These are phyloP conservation scores for Uropetala carovei DNA, from an alignment of 2,888 invertebrate genomes.

Conservation along the genomic window DNA sequence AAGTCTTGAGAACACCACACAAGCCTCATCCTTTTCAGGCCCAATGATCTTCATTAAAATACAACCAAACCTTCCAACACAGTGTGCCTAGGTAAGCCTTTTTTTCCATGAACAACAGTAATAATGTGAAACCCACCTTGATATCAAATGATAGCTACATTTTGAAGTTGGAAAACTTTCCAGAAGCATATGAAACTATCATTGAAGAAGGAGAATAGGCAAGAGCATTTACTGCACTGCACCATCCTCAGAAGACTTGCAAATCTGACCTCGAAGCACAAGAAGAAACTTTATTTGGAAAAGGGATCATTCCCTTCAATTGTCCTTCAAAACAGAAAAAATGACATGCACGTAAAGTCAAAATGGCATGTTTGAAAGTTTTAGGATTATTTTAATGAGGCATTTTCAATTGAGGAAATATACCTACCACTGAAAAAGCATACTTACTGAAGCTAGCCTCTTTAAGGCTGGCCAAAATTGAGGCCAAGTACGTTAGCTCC, in stretches of 20 bases:
- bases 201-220: constrained; percentile 44
- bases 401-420: constrained; percentile 57
- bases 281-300: constrained; percentile 10
- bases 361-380: constrained; percentile 56
- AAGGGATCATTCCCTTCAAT: constrained; percentile 15
- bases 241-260: constrained; percentile 46
- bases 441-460: constrained; percentile 63
- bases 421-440: constrained; percentile 61
- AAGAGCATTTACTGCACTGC: constrained; percentile 41
- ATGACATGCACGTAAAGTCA: constrained; percentile 61
- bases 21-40: not conserved
- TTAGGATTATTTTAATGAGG: constrained; percentile 50
- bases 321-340: constrained; percentile 57
- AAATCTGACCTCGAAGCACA: constrained; percentile 39
- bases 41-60: not conserved
- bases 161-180: constrained; percentile 16
- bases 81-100: not conserved
- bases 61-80: not conserved
- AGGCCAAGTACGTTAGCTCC: constrained; percentile 62
- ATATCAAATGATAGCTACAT: constrained; percentile 11
- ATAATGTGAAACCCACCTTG: constrained; percentile 36
- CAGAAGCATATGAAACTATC: constrained; percentile 8
- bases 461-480: constrained; percentile 62
- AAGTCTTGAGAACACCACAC: too few relatives aligned
- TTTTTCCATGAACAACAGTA: not conserved